Evolutionary conservation across 2,797 vertebrate species (phyloP).

Genomic region (Erethizon dorsatum): DNA sequence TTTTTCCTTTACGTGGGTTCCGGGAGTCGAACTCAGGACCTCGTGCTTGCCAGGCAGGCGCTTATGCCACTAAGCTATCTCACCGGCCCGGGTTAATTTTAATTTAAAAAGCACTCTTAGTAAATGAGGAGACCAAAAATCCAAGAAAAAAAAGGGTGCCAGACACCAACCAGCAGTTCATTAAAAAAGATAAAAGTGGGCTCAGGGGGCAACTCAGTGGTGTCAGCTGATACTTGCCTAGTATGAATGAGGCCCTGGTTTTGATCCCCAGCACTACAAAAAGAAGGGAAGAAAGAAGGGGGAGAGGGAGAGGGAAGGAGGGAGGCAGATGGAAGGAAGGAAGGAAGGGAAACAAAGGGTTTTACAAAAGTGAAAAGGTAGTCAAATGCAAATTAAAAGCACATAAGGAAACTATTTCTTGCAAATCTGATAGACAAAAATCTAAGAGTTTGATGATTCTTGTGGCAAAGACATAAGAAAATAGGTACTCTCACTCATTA

Average conservation of each 20-base stretch:
- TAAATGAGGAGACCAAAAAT: conserved; percentile 59
- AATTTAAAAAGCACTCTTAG: conserved; percentile 49
- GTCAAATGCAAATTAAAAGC: conserved; percentile 45
- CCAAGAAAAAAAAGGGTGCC: conserved; percentile 28
- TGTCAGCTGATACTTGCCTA: not conserved
- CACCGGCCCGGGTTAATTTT: not conserved
- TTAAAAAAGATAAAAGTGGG: not conserved
- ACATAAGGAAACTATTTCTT: conserved; percentile 56
- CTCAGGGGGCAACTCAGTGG: not conserved
- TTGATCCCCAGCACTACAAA: not conserved
- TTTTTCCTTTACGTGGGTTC: too few species aligned
- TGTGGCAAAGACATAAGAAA: conserved; percentile 30
- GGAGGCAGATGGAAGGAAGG: not conserved
- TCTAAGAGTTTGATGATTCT: conserved; percentile 11
- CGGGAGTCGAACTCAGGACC: too few species aligned
- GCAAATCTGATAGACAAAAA: conserved; percentile 41
- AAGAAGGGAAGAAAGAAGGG: not conserved
- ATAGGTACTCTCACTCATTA: not conserved
- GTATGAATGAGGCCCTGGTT: not conserved
- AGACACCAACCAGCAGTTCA: not conserved
- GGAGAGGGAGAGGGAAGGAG: not conserved
- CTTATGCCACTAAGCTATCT: too few species aligned
- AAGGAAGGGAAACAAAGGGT: not conserved
- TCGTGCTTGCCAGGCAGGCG: too few species aligned
- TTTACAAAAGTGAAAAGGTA: conserved; percentile 11